phyloP scores from a whole-genome alignment of 2,888 invertebrate species.

The Petrolisthes manimaculis region DNA sequence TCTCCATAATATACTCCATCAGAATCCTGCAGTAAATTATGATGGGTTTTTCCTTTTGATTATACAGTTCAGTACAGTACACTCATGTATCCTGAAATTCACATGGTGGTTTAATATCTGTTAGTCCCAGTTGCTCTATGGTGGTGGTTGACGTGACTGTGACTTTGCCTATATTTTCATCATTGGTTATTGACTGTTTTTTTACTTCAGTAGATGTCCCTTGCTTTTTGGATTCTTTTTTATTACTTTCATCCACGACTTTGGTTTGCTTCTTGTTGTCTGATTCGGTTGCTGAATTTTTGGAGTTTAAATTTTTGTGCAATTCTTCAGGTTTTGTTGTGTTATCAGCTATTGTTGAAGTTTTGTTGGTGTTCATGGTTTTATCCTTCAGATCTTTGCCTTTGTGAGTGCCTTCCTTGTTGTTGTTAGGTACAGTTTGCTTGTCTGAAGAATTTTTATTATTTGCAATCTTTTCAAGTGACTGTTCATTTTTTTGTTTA shows the following conservation, averaged over 20 bases:
- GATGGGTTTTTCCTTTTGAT: background rate
- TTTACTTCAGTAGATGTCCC: too few species aligned
- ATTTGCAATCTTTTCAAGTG: background rate
- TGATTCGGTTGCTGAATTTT: too few species aligned
- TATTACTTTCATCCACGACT: too few species aligned
- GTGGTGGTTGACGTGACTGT: background rate
- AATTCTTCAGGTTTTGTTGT: too few species aligned
- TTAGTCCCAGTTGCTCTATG: background rate
- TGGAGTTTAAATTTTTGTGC: too few species aligned
- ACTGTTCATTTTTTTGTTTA: background rate
- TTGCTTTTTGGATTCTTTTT: too few species aligned
- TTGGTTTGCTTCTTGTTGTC: too few species aligned
- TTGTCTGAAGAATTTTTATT: background rate
- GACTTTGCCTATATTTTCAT: background rate
- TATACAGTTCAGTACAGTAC: background rate
- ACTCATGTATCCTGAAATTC: constrained; percentile 28
- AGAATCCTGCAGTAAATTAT: background rate
- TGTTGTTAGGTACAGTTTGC: background rate
- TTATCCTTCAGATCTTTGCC: too few species aligned
- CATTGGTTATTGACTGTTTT: background rate
- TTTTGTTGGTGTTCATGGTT: too few species aligned
- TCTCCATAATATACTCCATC: too few species aligned
- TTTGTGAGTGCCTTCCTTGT: too few species aligned
- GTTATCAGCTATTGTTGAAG: too few species aligned
- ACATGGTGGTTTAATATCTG: constrained; percentile 26